phyloP scores from a whole-genome alignment of 2,797 vertebrate species.

The Lemur catta region DNA sequence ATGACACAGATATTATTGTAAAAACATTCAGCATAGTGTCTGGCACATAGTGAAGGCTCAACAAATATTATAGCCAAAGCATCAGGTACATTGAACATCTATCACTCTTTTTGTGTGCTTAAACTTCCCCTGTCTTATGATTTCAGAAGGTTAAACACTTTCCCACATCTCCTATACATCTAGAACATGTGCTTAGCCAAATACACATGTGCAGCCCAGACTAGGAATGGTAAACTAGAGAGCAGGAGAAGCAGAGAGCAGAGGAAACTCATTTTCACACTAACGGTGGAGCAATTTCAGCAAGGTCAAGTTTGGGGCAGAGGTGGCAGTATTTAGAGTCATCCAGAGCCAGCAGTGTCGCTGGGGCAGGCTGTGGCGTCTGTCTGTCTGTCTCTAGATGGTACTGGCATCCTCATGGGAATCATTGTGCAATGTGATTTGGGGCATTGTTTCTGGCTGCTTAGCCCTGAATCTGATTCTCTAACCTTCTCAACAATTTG shows the following conservation, averaged over 20 bases:
- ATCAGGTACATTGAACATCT: neutral
- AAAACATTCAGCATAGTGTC: neutral
- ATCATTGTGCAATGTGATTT: conserved; percentile 40
- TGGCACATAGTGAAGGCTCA: neutral
- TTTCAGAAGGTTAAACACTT: conserved; percentile 22
- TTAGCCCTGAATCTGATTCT: conserved; percentile 17
- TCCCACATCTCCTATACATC: neutral
- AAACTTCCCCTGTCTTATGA: neutral
- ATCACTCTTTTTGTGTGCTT: neutral
- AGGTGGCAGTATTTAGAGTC: conserved; percentile 14
- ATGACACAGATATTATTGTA: neutral
- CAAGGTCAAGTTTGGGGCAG: conserved; percentile 55
- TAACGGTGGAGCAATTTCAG: neutral
- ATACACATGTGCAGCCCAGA: neutral
- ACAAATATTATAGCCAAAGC: neutral
- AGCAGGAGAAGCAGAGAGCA: neutral
- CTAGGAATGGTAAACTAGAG: neutral
- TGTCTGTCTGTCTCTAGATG: conserved; percentile 53
- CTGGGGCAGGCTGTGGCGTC: conserved; percentile 39
- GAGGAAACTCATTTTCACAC: neutral
- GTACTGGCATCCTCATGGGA: conserved; percentile 36
- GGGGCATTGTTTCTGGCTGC: conserved; percentile 38
- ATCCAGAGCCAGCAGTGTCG: conserved; percentile 7
- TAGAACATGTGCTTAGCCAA: neutral
- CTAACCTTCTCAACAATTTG: conserved; percentile 27